Percentiles rank a stretch among this genome's conserved stretches.
These are phyloP conservation scores for Eurystomus glaucurus DNA, from an alignment of 2,797 vertebrate species.

Conservation along the genomic window DNA sequence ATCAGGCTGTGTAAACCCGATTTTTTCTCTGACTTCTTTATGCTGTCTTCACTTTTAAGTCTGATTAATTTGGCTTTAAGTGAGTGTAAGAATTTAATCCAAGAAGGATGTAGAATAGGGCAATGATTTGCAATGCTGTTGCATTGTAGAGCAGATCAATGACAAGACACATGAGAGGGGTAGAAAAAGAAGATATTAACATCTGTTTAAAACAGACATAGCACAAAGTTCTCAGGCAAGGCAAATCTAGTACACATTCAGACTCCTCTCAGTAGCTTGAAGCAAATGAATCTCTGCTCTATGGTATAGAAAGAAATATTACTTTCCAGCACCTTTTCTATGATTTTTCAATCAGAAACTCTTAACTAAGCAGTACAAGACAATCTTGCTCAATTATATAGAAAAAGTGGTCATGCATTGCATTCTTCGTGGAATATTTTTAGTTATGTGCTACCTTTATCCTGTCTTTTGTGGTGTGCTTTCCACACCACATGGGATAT, in stretches of 20 bases:
- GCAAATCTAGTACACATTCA: not conserved
- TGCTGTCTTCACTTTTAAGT: not conserved
- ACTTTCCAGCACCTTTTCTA: not conserved
- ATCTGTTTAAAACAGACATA: not conserved
- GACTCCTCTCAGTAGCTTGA: not conserved
- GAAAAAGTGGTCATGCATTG: not conserved
- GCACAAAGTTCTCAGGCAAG: not conserved
- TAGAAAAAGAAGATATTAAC: not conserved
- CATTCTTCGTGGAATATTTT: not conserved
- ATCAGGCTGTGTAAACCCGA: too few species aligned
- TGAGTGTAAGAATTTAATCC: not conserved
- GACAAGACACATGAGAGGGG: not conserved
- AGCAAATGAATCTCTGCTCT: not conserved
- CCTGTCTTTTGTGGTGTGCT: not conserved
- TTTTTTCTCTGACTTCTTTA: not conserved
- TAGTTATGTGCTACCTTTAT: not conserved
- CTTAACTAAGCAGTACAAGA: not conserved
- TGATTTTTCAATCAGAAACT: not conserved
- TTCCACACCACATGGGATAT: not conserved
- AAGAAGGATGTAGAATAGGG: not conserved
- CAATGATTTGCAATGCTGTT: not conserved
- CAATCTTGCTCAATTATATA: not conserved
- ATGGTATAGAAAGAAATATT: not conserved
- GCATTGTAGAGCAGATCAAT: not conserved
- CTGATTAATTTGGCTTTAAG: not conserved